Percentiles rank a stretch among this genome's conserved stretches.
Evolutionary conservation across 1,140 invertebrate species (phyloP).

Genomic region (Anastatus disparis): DNA sequence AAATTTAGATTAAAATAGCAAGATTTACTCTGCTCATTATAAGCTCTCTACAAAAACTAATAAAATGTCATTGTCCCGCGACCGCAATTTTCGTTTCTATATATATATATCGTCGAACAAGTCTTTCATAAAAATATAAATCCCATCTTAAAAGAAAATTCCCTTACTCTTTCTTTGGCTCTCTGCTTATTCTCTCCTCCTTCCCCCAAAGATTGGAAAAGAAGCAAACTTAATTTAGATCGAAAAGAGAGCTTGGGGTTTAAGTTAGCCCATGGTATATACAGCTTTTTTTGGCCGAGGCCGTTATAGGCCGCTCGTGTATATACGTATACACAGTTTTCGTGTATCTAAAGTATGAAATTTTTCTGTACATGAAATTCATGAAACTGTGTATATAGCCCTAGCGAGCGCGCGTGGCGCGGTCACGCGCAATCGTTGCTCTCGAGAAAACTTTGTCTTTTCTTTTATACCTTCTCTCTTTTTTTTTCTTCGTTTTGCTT

Average conservation of each 20-base stretch:
- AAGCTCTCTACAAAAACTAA: too few species aligned
- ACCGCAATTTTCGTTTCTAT: too few species aligned
- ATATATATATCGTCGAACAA: neutral
- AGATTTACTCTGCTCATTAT: too few species aligned
- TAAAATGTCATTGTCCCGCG: too few species aligned
- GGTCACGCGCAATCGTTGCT: constrained; percentile 5
- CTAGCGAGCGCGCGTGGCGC: neutral
- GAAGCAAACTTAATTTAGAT: constrained; percentile 31
- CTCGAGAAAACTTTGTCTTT: neutral
- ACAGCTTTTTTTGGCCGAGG: too few species aligned
- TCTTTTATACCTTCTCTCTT: neutral
- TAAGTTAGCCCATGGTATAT: neutral
- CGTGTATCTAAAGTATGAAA: constrained; percentile 20
- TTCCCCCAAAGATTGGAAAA: neutral
- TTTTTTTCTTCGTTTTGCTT: constrained; percentile 22
- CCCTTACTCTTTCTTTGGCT: neutral
- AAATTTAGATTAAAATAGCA: too few species aligned
- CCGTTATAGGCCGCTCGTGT: too few species aligned
- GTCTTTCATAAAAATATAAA: neutral
- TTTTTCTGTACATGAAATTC: constrained; percentile 38
- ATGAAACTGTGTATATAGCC: constrained; percentile 32
- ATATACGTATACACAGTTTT: too few species aligned
- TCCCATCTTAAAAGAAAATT: neutral
- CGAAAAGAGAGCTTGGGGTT: neutral
- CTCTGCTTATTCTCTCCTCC: too few species aligned